These are phyloP conservation scores for Microctonus hyperodae DNA, from an alignment of 2,888 invertebrate genomes.

Conservation along the genomic window DNA sequence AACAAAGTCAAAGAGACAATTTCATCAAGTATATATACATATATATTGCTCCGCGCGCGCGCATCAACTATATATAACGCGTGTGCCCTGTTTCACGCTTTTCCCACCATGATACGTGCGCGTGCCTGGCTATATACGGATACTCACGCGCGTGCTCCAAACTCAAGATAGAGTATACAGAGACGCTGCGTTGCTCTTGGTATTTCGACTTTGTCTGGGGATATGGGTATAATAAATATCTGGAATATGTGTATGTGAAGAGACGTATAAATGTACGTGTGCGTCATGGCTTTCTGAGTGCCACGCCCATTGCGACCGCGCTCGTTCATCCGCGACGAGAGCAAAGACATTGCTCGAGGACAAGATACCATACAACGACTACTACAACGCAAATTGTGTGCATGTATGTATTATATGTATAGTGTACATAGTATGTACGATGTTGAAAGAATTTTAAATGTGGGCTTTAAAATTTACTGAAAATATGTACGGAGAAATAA, in stretches of 20 bases:
- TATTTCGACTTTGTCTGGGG: background rate
- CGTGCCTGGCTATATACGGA: slow-evolving; percentile 4
- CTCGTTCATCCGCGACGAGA: slow-evolving; percentile 57
- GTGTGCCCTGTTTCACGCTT: background rate
- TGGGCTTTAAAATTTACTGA: too few relatives aligned
- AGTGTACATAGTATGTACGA: too few relatives aligned
- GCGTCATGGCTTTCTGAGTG: slow-evolving; percentile 48
- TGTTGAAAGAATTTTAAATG: too few relatives aligned
- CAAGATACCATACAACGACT: slow-evolving; percentile 14
- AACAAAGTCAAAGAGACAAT: too few relatives aligned
- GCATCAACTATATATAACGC: background rate
- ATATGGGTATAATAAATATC: background rate
- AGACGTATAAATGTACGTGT: slow-evolving; percentile 33
- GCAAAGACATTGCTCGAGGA: slow-evolving; percentile 46
- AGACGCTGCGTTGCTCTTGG: background rate
- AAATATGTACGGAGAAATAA: too few relatives aligned
- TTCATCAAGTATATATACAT: background rate
- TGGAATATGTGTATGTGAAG: background rate
- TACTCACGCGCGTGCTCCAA: background rate
- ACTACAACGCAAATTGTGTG: slow-evolving; percentile 15
- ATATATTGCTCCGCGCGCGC: slow-evolving; percentile 3
- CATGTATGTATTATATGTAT: background rate
- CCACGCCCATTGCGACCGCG: slow-evolving; percentile 60
- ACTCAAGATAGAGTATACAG: background rate
- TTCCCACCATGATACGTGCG: background rate